A percentile compares a stretch with the other conserved stretches of the same genome.
Conservation (phyloP, 2,797 vertebrate species). For the Tragopan temminckii region DNA sequence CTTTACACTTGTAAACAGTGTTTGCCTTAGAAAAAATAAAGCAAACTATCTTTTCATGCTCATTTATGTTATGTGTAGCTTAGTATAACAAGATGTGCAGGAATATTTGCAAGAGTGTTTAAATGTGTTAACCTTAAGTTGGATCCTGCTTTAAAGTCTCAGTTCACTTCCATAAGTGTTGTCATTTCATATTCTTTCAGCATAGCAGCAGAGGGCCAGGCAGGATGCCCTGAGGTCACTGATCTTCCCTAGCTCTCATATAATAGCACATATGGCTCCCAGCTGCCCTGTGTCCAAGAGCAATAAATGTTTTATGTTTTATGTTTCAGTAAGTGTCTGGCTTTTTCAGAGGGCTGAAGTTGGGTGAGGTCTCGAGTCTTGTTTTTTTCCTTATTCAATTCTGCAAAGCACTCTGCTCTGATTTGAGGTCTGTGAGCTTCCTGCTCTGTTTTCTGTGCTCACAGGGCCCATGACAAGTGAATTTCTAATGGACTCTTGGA, state of each 20-base stretch:
- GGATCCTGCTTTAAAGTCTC: neutral
- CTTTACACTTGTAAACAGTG: slow-evolving; percentile 15
- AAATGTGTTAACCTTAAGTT: neutral
- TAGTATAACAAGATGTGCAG: neutral
- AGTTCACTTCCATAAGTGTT: neutral
- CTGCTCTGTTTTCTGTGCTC: neutral
- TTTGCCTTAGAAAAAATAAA: neutral
- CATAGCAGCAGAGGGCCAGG: neutral
- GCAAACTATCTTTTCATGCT: neutral
- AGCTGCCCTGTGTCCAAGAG: neutral
- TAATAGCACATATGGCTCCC: neutral
- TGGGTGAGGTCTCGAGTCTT: neutral
- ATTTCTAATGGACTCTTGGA: neutral
- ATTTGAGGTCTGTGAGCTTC: neutral
- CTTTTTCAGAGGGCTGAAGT: neutral
- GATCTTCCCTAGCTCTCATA: neutral
- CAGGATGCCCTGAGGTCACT: neutral
- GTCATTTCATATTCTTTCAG: neutral
- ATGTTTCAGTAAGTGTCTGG: neutral
- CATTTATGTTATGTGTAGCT: neutral
- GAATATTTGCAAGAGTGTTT: neutral
- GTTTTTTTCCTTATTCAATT: neutral
- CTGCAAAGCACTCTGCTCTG: neutral
- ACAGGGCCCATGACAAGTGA: neutral
- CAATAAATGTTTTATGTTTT: neutral